These are phyloP conservation scores for Ennomos erosarius DNA, from an alignment of 2,888 invertebrate genomes.

Conservation along the genomic window DNA sequence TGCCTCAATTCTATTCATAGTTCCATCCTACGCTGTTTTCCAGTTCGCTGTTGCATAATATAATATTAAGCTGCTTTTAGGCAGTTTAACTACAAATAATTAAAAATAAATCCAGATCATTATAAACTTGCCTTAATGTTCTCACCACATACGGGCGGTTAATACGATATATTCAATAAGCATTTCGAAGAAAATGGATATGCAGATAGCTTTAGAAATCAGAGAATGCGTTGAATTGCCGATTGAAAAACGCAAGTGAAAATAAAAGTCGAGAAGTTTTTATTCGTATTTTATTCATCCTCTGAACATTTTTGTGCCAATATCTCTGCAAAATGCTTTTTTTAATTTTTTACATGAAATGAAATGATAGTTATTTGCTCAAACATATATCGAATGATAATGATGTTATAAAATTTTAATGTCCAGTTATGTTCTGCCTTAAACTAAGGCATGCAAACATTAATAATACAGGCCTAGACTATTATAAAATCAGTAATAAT, in stretches of 20 bases:
- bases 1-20: no score
- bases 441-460: no score
- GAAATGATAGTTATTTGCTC: no score
- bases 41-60: no score
- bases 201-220: conserved; percentile 28
- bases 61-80: no score
- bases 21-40: no score
- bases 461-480: no score
- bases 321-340: conserved; percentile 18
- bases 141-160: conserved; percentile 24
- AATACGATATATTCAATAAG: conserved; percentile 31
- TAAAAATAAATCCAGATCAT: background rate
- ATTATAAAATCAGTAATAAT: no score
- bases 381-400: no score
- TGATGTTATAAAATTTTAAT: no score
- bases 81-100: no score
- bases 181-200: conserved; percentile 19
- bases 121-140: conserved; percentile 12
- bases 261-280: conserved; percentile 23
- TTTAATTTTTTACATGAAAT: conserved; percentile 8
- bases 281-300: conserved; percentile 21
- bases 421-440: no score
- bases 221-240: conserved; percentile 13
- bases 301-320: conserved; percentile 10
- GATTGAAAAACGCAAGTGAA: conserved; percentile 12